These are phyloP conservation scores for Trachelus stipa DNA, from an alignment of 2,888 invertebrate genomes.

Conservation along the genomic window DNA sequence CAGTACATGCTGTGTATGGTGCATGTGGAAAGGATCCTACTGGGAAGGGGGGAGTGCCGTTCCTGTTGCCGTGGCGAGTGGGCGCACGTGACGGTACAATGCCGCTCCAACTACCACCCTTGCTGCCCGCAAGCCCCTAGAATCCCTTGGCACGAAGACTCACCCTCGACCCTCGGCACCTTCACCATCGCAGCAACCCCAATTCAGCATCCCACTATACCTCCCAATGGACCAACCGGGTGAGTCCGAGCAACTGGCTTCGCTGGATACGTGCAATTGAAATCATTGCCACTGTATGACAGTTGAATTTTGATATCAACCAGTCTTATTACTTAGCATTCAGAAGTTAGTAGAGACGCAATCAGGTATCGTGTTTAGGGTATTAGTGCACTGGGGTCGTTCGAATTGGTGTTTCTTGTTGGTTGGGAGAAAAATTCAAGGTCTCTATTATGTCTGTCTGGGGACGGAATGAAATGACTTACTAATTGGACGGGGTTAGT, in stretches of 20 bases:
- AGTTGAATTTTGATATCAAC: neutral
- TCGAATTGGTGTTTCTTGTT: neutral
- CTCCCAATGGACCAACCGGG: slow-evolving; percentile 1
- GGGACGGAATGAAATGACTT: neutral
- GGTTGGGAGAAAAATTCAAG: neutral
- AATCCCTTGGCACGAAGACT: slow-evolving; percentile 16
- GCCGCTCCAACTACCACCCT: slow-evolving; percentile 55
- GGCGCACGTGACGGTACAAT: slow-evolving; percentile 63
- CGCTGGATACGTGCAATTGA: slow-evolving; percentile 3
- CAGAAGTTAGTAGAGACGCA: neutral
- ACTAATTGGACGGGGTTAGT: neutral
- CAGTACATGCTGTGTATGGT: slow-evolving; percentile 1
- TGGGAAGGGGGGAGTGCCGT: slow-evolving; percentile 3
- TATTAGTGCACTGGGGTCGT: neutral
- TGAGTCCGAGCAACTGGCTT: neutral
- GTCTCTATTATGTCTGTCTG: neutral
- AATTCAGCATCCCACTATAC: slow-evolving; percentile 31
- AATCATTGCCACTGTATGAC: neutral
- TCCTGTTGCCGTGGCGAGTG: slow-evolving; percentile 54
- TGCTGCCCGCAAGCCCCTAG: slow-evolving; percentile 26
- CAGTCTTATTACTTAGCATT: neutral
- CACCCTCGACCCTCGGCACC: slow-evolving; percentile 36
- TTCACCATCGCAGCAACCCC: slow-evolving; percentile 52
- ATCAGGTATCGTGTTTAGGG: neutral
- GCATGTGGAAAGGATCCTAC: slow-evolving; percentile 10